Evolutionary conservation across 92 coral and sea anemone genomes (phyloP), one percentile per base, ranked within the genome.

Genomic region (Phenganax stokvisi): DNA sequence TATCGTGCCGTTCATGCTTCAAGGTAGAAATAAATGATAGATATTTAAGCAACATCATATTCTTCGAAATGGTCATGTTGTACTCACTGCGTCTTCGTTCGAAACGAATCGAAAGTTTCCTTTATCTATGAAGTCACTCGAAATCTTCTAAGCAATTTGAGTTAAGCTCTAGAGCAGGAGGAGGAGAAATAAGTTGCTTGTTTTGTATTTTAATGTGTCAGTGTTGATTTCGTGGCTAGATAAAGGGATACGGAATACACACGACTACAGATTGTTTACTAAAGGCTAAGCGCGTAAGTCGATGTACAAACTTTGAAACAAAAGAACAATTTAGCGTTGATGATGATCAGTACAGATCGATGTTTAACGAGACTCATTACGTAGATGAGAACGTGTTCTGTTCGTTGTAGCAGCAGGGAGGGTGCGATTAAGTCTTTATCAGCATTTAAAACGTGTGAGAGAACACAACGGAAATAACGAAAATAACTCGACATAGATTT

Each of bases 381-480:
- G 52, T 47, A 79, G n/a, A 63, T 52, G 61, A 15, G 20, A 47
- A 59, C 54, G 55, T 37, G 3, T 37, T 37, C 47, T 37, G 47
- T 37, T 37, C 53, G 9, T 17, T 79, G 54, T 60, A 73, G 52
- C 72, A 76, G 61, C 67, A 79, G 73, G 83, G 73, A 79, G 57
- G 59, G 72, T 79, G 69, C 56, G 74, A 79, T 79, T 79, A 79
- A 65, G 30, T 79, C 83, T 63, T 79, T 79, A 79, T 79, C 83
- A 62, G 62, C 54, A 29, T 44, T 16, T 73, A 68, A 28, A 44
- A 64, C 83, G 83, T 62, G 83, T 54, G 74, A 79, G 83, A 51
- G 83, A 79, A 64, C 83, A 51, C 74, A 65, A 51, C 83, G 83
- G 83, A 79, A 79, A 79, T 79, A 79, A 52, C 83, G 74, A 62